These are phyloP conservation scores for Apis florea DNA, from an alignment of 1,140 invertebrate species.

Conservation along the genomic window DNA sequence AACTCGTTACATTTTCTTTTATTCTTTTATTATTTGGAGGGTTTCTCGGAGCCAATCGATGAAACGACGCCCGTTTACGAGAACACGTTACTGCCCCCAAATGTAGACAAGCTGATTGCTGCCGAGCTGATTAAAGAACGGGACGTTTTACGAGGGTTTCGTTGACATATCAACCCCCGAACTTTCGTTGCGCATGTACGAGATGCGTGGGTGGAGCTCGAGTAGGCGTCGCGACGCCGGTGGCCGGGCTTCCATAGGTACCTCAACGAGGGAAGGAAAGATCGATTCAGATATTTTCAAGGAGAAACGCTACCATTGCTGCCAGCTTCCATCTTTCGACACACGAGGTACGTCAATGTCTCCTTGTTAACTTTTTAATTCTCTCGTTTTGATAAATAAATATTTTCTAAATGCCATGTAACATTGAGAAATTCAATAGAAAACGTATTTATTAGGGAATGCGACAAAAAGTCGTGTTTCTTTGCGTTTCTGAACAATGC, in stretches of 20 bases:
- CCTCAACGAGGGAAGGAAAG: constrained; percentile 37
- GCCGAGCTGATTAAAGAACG: constrained; percentile 70
- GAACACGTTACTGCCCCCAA: constrained; percentile 6
- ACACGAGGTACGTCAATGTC: neutral
- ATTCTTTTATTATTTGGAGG: neutral
- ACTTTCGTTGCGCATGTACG: constrained; percentile 62
- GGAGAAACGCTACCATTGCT: constrained; percentile 48
- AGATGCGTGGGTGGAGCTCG: constrained; percentile 61
- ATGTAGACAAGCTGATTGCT: constrained; percentile 41
- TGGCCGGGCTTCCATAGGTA: constrained; percentile 57
- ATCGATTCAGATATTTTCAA: constrained; percentile 56
- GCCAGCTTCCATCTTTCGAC: constrained; percentile 15
- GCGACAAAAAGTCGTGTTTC: too few species aligned
- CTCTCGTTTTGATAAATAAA: too few species aligned
- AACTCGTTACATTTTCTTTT: neutral
- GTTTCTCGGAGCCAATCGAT: neutral
- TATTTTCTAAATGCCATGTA: too few species aligned
- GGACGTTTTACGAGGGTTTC: constrained; percentile 71
- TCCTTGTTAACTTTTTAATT: too few species aligned
- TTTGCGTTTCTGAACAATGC: too few species aligned
- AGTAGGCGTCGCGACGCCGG: constrained; percentile 59
- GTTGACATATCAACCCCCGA: constrained; percentile 66
- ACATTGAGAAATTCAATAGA: too few species aligned
- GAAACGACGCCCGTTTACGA: constrained; percentile 19
- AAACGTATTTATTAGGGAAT: too few species aligned